Evolutionary conservation across 2,888 invertebrate species (phyloP).

Genomic region (Notocelia uddmanniana): DNA sequence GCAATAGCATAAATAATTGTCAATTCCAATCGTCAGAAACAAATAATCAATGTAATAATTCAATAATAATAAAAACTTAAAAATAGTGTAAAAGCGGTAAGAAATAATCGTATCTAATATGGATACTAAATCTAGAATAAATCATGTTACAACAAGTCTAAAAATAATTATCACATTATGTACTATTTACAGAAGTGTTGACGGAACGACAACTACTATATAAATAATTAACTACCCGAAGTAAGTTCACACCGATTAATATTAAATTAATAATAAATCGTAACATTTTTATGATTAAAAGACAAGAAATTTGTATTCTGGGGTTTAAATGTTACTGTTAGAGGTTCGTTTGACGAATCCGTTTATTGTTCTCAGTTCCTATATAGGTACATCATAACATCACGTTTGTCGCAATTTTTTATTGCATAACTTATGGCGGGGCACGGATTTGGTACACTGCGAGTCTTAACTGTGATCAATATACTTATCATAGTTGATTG

Average conservation of each 20-base stretch:
- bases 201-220: conserved; percentile 44
- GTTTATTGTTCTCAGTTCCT: conserved; percentile 28
- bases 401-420: neutral
- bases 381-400: neutral
- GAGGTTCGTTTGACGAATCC: conserved; percentile 36
- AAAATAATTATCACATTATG: conserved; percentile 46
- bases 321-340: conserved; percentile 17
- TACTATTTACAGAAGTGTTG: conserved; percentile 47
- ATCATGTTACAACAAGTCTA: conserved; percentile 40
- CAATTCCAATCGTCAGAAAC: conserved; percentile 35
- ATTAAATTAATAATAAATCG: conserved; percentile 35
- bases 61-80: conserved; percentile 24
- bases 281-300: conserved; percentile 34
- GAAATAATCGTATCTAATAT: conserved; percentile 36
- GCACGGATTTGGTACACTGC: too few relatives aligned
- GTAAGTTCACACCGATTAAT: conserved; percentile 48
- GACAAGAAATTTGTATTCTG: conserved; percentile 27
- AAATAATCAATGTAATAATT: conserved; percentile 13
- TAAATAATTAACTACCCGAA: conserved; percentile 47
- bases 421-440: too few relatives aligned
- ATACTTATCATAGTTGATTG: too few relatives aligned
- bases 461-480: too few relatives aligned
- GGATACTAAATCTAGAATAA: conserved; percentile 39
- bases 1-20: conserved; percentile 28
- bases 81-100: conserved; percentile 43